Evolutionary conservation across 2,113 vertebrate species (phyloP).

Genomic region (Capreolus pygargus): DNA sequence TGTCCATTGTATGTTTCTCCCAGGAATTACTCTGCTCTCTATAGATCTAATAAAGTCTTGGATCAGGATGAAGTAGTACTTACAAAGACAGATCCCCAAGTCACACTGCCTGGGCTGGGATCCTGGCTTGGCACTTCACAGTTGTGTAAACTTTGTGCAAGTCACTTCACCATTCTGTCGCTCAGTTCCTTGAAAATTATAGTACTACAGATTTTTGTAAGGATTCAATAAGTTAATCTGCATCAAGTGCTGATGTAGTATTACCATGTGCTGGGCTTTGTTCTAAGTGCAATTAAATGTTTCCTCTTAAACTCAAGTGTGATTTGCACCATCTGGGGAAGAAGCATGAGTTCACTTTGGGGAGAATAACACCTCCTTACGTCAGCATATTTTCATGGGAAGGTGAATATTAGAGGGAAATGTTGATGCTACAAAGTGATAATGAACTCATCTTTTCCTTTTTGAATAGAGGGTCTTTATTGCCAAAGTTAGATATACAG

Average conservation of each 20-base stretch:
- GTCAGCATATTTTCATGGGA: neutral
- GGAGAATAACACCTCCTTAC: neutral
- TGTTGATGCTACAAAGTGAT: neutral
- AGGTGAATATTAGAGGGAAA: neutral
- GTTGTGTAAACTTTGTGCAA: neutral
- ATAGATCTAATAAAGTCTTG: neutral
- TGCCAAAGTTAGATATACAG: neutral
- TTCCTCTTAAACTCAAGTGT: neutral
- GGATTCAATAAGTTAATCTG: neutral
- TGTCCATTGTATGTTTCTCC: neutral
- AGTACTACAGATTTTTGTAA: neutral
- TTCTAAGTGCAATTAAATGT: neutral
- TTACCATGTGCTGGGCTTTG: neutral
- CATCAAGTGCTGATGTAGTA: neutral
- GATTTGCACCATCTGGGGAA: neutral
- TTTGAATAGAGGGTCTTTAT: neutral
- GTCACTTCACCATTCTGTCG: neutral
- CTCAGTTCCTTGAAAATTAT: neutral
- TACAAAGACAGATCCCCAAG: neutral
- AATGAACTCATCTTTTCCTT: neutral
- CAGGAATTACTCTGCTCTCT: neutral
- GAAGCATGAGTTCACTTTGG: neutral
- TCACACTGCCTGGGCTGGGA: neutral
- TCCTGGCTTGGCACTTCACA: neutral
- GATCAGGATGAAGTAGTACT: neutral